phyloP scores from a whole-genome alignment of 2,113 vertebrate genomes.

The Pipra filicauda region DNA sequence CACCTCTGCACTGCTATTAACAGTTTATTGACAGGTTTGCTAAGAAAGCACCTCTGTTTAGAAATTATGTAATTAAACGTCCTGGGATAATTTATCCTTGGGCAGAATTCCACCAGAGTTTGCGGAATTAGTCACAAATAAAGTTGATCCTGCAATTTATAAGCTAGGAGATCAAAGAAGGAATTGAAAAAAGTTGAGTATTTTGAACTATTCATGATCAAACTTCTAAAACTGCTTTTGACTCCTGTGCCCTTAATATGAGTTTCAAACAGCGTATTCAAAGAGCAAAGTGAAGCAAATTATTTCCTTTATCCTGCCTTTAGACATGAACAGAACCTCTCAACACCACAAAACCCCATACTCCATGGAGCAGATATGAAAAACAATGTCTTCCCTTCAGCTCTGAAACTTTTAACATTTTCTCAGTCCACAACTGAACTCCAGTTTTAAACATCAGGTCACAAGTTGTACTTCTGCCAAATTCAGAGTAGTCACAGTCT shows the following conservation, averaged over 20 bases:
- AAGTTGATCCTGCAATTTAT: neutral
- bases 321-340: neutral
- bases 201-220: neutral
- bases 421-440: neutral
- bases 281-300: neutral
- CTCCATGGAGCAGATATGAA: neutral
- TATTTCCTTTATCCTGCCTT: neutral
- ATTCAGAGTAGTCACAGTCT: neutral
- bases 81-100: neutral
- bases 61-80: neutral
- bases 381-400: neutral
- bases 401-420: neutral
- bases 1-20: neutral
- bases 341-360: neutral
- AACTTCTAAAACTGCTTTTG: neutral
- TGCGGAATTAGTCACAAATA: neutral
- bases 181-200: neutral
- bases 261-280: neutral
- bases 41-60: neutral
- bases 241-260: neutral
- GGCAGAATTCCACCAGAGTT: neutral
- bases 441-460: neutral
- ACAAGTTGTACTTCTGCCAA: neutral
- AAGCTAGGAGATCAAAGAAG: neutral
- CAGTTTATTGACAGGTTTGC: neutral